Base-by-base conservation (phyloP, 2,888 invertebrate species). In the Aplocera efformata region DNA sequence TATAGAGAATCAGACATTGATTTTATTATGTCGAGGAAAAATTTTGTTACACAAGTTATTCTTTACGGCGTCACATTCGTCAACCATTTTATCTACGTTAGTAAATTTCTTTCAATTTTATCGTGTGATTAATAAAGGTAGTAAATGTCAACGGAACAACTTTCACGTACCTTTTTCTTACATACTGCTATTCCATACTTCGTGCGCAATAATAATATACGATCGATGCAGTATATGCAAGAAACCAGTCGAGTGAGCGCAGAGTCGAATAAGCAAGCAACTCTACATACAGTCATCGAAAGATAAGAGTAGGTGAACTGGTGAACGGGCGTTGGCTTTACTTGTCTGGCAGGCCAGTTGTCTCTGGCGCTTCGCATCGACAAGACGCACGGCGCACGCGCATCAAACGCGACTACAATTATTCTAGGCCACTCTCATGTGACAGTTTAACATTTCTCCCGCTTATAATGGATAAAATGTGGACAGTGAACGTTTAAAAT, bases 301-400 rank as follows among this genome's bases (percentile, higher is more conserved):
- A 79, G 84, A 85, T 84, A 85, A 85, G 75, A 80, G 77, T 78
- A 76, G 79, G 79, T 77, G 79, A 78, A 79, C 78, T 75, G 77
- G 83, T 77, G 80, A 79, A 74, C 83, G 84, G 82, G 80, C 80
- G 79, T 80, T 79, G 78, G 72, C 79, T 68, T 62, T 59, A 63
- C 62, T 67, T 66, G 74, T 68, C 69, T 64, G 72, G 64, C 66
- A 63, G 63, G 60, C 58, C 80, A 85, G 86, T 88, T 71, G 64
- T 75, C 74, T 67, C 72, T 72, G 67, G 77, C 77, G 78, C 75
- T 72, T 69, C 71, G 73, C 45, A 50, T 50, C 67, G 77, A 67
- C 61, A 61, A 59, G 72, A 78, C 83, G 76, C 1, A 75, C 81
- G 73, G 68, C 82, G 81, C 70, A 59, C 66, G 81, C 85, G 85